These are phyloP conservation scores for Pelochelys cantorii DNA, from an alignment of 2,797 vertebrate genomes.

Conservation along the genomic window DNA sequence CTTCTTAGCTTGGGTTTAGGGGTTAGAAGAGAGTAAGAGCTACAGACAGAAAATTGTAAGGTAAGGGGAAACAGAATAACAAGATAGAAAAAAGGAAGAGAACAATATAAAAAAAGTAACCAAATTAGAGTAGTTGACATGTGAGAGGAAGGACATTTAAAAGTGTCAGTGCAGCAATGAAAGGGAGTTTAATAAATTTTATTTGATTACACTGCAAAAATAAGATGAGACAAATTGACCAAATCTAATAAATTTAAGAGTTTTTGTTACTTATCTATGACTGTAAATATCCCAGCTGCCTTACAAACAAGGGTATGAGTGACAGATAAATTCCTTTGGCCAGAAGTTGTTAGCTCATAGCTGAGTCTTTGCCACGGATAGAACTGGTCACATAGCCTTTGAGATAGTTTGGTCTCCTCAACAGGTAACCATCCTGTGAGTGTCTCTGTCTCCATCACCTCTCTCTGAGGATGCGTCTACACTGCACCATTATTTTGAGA, in stretches of 20 bases:
- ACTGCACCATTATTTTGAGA: no score
- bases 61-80: neutral
- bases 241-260: constrained; percentile 12
- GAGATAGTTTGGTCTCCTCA: no score
- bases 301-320: neutral
- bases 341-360: no score
- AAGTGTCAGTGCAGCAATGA: neutral
- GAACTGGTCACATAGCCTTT: no score
- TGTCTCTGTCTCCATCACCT: no score
- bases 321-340: no score
- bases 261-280: fast-evolving
- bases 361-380: no score
- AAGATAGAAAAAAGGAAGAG: neutral
- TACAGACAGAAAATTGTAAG: neutral
- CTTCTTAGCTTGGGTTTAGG: neutral
- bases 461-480: no score
- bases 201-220: neutral
- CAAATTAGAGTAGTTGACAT: neutral
- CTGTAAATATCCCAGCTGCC: neutral
- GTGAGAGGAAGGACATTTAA: neutral
- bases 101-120: neutral
- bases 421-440: no score
- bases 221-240: neutral
- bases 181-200: neutral
- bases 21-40: neutral